A percentile compares a stretch with the other conserved stretches of the same genome.
Conservation (phyloP, 2,888 invertebrate species). For the Cerastoderma edule region DNA sequence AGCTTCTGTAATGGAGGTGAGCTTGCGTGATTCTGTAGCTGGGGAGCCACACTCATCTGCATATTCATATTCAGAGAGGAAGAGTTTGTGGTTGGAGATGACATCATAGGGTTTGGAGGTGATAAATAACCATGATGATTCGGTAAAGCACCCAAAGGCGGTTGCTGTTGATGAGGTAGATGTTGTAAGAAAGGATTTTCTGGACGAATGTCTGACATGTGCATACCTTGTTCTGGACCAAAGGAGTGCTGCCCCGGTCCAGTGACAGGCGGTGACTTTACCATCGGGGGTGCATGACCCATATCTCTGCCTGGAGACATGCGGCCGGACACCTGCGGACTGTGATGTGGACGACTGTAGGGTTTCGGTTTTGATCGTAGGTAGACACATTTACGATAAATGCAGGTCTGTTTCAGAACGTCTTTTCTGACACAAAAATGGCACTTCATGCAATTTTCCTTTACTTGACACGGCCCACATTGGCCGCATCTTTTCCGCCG, state of each 20-base stretch:
- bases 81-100: background rate
- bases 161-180: constrained; percentile 55
- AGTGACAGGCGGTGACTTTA: constrained; percentile 35
- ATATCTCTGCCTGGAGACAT: constrained; percentile 45
- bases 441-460: constrained; percentile 79
- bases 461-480: constrained; percentile 80
- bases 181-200: constrained; percentile 59
- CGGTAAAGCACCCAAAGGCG: constrained; percentile 37
- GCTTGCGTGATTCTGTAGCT: constrained; percentile 40
- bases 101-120: constrained; percentile 41
- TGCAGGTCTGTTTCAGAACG: constrained; percentile 79
- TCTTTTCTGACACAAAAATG: constrained; percentile 77
- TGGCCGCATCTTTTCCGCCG: constrained; percentile 77
- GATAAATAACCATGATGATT: constrained; percentile 52
- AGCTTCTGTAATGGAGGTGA: constrained; percentile 54
- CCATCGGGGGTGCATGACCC: constrained; percentile 31
- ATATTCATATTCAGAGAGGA: constrained; percentile 48
- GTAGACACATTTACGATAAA: constrained; percentile 79
- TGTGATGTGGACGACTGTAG: constrained; percentile 57
- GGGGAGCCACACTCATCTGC: constrained; percentile 54
- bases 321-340: constrained; percentile 42
- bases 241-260: constrained; percentile 29
- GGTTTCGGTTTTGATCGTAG: constrained; percentile 73
- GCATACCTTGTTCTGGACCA: constrained; percentile 40
- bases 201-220: constrained; percentile 40